A percentile compares a stretch with the other conserved stretches of the same genome.
Evolutionary conservation across 2,797 vertebrate species (phyloP).

Genomic region (Arctocebus calabarensis): DNA sequence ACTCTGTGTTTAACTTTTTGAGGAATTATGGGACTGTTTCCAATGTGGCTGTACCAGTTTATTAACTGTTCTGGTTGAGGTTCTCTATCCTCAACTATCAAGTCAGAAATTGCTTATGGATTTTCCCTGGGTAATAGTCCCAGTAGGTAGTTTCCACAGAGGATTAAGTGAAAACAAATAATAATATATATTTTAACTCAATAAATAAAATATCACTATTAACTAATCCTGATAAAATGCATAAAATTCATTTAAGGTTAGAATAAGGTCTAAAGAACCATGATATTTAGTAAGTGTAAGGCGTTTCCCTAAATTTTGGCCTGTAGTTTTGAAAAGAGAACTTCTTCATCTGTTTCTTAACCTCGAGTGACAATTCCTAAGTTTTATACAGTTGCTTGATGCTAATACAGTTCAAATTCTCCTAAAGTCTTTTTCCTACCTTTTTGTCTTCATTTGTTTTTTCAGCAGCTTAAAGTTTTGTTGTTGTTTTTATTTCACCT

Average conservation of each 20-base stretch:
- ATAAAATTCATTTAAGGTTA: neutral
- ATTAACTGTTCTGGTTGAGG: neutral
- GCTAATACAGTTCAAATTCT: constrained; percentile 20
- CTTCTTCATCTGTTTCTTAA: neutral
- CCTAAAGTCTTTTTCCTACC: neutral
- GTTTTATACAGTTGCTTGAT: neutral
- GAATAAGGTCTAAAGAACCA: neutral
- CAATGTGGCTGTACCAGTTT: neutral
- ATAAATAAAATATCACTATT: neutral
- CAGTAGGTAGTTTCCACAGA: neutral
- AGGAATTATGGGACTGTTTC: neutral
- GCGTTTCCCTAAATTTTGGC: neutral
- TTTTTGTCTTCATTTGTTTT: constrained; percentile 62
- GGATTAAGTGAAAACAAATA: neutral
- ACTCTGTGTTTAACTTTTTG: neutral
- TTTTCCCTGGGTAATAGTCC: neutral
- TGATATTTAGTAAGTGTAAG: neutral
- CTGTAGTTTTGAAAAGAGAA: constrained; percentile 1
- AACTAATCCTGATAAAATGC: neutral
- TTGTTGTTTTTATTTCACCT: neutral
- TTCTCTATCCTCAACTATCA: neutral
- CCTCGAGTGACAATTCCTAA: neutral
- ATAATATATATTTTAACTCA: neutral
- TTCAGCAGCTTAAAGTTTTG: neutral
- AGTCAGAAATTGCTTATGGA: neutral